Evolutionary conservation across 2,113 vertebrate genomes (phyloP).

Genomic region (Bubo bubo): DNA sequence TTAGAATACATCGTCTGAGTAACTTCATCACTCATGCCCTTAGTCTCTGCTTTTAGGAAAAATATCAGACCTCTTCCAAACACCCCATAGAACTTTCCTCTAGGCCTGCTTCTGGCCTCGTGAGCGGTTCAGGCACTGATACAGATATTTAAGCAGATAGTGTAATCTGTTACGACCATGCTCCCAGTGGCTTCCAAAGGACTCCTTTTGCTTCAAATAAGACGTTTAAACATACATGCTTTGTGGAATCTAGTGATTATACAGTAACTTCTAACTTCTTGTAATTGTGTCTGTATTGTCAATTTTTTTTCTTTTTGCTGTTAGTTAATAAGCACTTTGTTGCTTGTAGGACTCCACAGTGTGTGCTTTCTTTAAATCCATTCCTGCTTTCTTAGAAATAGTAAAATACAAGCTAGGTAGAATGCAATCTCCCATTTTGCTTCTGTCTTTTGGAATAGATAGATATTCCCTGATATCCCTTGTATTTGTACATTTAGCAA

Average conservation of each 20-base stretch:
- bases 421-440: not conserved
- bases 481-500: not conserved
- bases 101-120: not conserved
- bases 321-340: not conserved
- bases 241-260: not conserved
- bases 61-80: not conserved
- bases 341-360: not conserved
- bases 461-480: not conserved
- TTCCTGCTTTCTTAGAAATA: not conserved
- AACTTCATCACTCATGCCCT: not conserved
- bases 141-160: not conserved
- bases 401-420: too few relatives aligned
- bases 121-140: not conserved
- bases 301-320: not conserved
- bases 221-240: not conserved
- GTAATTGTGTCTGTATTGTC: not conserved
- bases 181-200: not conserved
- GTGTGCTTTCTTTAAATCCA: not conserved
- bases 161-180: not conserved
- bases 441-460: not conserved
- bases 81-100: rapidly evolving
- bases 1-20: rapidly evolving
- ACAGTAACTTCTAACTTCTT: not conserved
- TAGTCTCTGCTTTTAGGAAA: not conserved
- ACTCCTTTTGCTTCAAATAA: not conserved